These are phyloP conservation scores for Boloria selene DNA, from an alignment of 2,888 invertebrate genomes.

Conservation along the genomic window DNA sequence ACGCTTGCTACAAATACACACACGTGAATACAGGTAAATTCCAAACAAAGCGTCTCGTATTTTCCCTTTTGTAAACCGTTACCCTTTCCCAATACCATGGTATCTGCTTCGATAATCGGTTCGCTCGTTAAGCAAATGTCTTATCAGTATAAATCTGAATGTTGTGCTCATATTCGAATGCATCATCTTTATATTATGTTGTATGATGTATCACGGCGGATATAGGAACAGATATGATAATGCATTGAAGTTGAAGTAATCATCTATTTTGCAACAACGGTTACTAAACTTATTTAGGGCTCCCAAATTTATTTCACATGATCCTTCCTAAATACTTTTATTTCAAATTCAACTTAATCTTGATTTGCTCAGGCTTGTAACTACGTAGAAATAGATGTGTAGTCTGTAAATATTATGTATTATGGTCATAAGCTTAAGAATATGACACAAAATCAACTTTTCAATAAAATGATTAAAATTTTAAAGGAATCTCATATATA, in stretches of 20 bases:
- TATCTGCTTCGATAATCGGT: conserved; percentile 34
- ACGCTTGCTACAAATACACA: neutral
- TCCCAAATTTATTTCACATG: too few relatives aligned
- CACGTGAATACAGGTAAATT: conserved; percentile 11
- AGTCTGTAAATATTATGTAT: too few relatives aligned
- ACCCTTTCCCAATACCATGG: conserved; percentile 31
- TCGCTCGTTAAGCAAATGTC: conserved; percentile 33
- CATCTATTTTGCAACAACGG: neutral
- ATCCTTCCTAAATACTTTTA: too few relatives aligned
- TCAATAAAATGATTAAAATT: too few relatives aligned
- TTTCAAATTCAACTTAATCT: too few relatives aligned
- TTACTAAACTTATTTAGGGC: too few relatives aligned
- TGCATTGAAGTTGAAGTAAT: too few relatives aligned
- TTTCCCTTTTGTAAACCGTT: conserved; percentile 23
- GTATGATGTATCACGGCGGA: neutral
- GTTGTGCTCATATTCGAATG: conserved; percentile 10
- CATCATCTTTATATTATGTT: neutral
- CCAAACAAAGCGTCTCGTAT: conserved; percentile 29
- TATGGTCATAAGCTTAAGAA: too few relatives aligned
- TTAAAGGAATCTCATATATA: too few relatives aligned
- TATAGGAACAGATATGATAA: neutral
- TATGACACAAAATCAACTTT: too few relatives aligned
- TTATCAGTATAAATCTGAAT: conserved; percentile 34
- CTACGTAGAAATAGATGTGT: too few relatives aligned
- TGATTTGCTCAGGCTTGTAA: too few relatives aligned